Evolutionary conservation across 2,113 vertebrate genomes (phyloP).

Genomic region (Girardinichthys multiradiatus): DNA sequence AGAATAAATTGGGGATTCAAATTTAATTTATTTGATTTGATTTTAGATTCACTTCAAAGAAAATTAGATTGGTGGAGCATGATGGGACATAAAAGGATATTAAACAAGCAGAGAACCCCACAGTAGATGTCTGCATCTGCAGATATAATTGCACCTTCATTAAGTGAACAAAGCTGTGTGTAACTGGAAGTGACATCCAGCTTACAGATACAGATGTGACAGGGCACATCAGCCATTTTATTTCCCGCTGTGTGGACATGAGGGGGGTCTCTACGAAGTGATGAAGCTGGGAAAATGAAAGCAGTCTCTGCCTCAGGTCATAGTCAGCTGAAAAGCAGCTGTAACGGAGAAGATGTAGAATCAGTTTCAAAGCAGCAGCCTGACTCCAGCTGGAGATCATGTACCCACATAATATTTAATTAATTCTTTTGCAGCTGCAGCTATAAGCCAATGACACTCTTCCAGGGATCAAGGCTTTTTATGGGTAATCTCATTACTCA

Average conservation of each 20-base stretch:
- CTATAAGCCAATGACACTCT: neutral
- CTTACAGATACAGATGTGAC: neutral
- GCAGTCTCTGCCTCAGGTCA: neutral
- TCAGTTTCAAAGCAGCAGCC: neutral
- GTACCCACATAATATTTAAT: neutral
- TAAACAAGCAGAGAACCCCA: constrained; percentile 33
- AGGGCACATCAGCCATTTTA: neutral
- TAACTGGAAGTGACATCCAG: constrained; percentile 17
- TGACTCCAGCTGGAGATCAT: constrained; percentile 19
- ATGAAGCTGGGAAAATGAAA: constrained; percentile 10
- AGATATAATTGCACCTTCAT: constrained; percentile 36
- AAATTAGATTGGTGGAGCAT: constrained; percentile 32
- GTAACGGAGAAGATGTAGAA: neutral
- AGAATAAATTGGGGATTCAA: neutral
- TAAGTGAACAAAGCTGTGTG: constrained; percentile 25
- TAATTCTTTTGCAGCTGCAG: constrained; percentile 2
- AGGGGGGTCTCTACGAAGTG: neutral
- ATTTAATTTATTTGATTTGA: constrained; percentile 43
- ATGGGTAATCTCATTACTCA: neutral
- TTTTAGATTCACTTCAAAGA: constrained; percentile 40
- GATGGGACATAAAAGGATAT: constrained; percentile 27
- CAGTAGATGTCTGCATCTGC: constrained; percentile 8
- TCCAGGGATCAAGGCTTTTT: neutral
- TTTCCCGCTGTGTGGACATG: neutral
- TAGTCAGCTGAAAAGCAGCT: neutral